A percentile compares a stretch with the other conserved stretches of the same genome.
These are phyloP conservation scores for Axis porcinus DNA, from an alignment of 2,113 vertebrate genomes.

Conservation along the genomic window DNA sequence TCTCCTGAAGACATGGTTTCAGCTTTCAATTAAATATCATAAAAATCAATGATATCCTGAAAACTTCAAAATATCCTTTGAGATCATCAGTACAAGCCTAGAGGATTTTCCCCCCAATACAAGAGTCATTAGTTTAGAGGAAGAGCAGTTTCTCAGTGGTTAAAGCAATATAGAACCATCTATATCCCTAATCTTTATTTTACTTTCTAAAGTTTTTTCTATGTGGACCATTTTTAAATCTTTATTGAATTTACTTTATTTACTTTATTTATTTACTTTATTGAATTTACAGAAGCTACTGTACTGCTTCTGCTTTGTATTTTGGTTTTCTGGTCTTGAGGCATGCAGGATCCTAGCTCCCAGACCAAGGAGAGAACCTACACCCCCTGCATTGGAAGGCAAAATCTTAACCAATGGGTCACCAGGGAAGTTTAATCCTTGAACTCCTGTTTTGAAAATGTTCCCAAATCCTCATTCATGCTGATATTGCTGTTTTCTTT, in stretches of 20 bases:
- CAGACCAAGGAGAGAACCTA: neutral
- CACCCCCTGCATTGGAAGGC: neutral
- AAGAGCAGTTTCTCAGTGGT: neutral
- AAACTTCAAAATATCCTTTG: neutral
- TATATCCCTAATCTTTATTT: neutral
- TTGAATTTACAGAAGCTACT: neutral
- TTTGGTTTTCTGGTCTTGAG: neutral
- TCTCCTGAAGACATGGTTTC: neutral
- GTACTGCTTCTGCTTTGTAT: neutral
- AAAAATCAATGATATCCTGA: neutral
- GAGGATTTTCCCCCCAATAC: neutral
- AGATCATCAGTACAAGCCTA: neutral
- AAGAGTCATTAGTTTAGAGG: neutral
- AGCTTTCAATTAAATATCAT: neutral
- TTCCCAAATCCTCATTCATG: neutral
- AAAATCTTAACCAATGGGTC: neutral
- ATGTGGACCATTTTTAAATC: neutral
- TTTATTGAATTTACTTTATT: neutral
- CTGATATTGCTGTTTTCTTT: slow-evolving; percentile 42
- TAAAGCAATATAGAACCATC: neutral
- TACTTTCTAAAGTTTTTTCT: neutral
- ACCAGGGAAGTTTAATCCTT: neutral
- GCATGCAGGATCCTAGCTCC: neutral
- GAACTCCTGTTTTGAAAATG: neutral
- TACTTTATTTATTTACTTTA: too few relatives aligned